Conservation (phyloP, 2,888 invertebrate genomes). For the Lordiphosa andalusiaca region DNA sequence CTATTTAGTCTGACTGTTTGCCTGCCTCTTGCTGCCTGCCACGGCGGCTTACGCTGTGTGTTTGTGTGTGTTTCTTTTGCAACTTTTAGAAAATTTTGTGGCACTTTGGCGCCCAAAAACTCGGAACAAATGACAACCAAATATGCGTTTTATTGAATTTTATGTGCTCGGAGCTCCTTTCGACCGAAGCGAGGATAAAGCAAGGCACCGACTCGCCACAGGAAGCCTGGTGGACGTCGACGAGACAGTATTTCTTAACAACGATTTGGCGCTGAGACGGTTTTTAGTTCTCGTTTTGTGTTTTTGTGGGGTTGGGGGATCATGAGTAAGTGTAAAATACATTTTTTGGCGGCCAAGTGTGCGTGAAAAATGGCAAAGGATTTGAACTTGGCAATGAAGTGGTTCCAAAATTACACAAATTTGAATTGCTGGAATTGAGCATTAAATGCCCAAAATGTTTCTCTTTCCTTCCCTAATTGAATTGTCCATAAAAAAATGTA, state of each 20-base stretch:
- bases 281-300: slow-evolving; percentile 4
- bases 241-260: slow-evolving; percentile 31
- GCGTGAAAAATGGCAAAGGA: slow-evolving; percentile 59
- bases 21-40: background rate
- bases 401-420: slow-evolving; percentile 13
- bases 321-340: slow-evolving; percentile 31
- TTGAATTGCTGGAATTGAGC: slow-evolving; percentile 14
- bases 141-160: slow-evolving; percentile 78
- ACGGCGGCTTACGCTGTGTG: slow-evolving; percentile 6
- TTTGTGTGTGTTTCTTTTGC: slow-evolving; percentile 45
- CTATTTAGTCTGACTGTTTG: slow-evolving; percentile 27
- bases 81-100: slow-evolving; percentile 65
- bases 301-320: slow-evolving; percentile 10
- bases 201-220: slow-evolving; percentile 28
- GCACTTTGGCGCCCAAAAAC: slow-evolving; percentile 71
- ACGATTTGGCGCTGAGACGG: slow-evolving; percentile 34
- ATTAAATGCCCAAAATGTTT: too few species aligned
- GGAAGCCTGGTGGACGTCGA: slow-evolving; percentile 23
- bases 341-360: slow-evolving; percentile 42
- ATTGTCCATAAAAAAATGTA: slow-evolving; percentile 7
- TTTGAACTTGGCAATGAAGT: slow-evolving; percentile 43
- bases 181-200: slow-evolving; percentile 21
- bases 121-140: slow-evolving; percentile 71
- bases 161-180: slow-evolving; percentile 53
- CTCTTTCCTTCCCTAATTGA: slow-evolving; percentile 7